Evolutionary conservation across 2,113 vertebrate species (phyloP), one percentile per base, ranked within the genome.

Genomic region (Murina feae): DNA sequence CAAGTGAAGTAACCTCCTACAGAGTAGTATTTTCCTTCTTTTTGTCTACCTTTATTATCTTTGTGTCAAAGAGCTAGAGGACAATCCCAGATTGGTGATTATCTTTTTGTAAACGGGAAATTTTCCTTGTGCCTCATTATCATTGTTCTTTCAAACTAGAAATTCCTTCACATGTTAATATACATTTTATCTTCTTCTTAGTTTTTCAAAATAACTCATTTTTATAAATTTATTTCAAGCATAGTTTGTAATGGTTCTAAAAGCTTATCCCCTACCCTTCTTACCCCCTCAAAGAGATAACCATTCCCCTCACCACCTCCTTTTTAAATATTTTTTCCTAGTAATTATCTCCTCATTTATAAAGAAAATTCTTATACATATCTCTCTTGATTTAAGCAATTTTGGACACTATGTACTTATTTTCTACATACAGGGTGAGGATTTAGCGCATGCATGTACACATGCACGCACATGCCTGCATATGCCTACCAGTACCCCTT

Each of bases 211-310:
- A 92, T 28, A 75, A 74, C 51, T 74, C 91, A n/a, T 39, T 66
- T 89, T 80, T 69, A 63, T 89, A 81, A 80, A 85, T 93, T 74
- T 86, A 55, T 65, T 83, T 90, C 55, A 58, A 92, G 72, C 21
- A 81, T 32, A 55, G 30, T 88, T 83, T 72, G 47, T 79, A 65
- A 75, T 81, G 87, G 81, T 21, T 90, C 20, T 58, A 66, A 83
- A 83, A 80, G 66, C 35, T 84, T 93, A 17, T 71, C 53, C 42
- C 3, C 23, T 89, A 14, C 11, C 44, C 21, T 83, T 42, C 37
- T 91, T 69, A 60, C 0, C 21, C 47, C 4, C 25, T 86, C 44
- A 72, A 7, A 86, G 37, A 85, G 44, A 88, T 76, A 42, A 42
- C 32, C 32, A 63, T 93, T 75, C 44, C 9, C 69, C 23, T n/a